These are phyloP conservation scores for Misgurnus mizolepis DNA, from an alignment of 2,113 vertebrate species.

Conservation along the genomic window DNA sequence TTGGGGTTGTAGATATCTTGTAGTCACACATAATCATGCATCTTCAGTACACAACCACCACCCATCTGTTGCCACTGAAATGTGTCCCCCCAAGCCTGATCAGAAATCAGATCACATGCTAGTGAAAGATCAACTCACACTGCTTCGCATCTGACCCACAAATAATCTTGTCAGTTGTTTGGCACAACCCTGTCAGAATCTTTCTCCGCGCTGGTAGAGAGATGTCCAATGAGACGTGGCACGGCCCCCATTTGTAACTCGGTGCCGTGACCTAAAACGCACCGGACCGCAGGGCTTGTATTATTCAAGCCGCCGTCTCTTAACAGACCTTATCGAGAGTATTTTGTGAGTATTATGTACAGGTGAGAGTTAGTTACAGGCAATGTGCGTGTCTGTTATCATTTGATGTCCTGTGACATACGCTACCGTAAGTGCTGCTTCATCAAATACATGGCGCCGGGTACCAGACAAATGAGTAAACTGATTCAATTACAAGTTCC, in stretches of 20 bases:
- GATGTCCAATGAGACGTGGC: constrained; percentile 31
- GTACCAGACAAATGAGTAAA: not conserved
- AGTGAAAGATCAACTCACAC: constrained; percentile 25
- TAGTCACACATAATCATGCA: not conserved
- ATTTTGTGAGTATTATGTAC: constrained; percentile 1
- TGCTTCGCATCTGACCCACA: constrained; percentile 26
- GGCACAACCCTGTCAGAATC: constrained; percentile 44
- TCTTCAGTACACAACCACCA: not conserved
- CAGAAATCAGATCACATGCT: not conserved
- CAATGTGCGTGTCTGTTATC: not conserved
- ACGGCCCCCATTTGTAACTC: constrained; percentile 41
- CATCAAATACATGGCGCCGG: not conserved
- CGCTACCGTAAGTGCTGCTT: not conserved
- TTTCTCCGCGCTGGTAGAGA: constrained; percentile 30
- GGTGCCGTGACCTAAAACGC: not conserved
- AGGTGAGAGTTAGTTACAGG: not conserved
- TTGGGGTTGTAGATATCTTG: too few species aligned
- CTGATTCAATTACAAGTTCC: not conserved
- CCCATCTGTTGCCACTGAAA: too few species aligned
- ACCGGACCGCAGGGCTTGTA: not conserved
- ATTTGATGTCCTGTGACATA: not conserved
- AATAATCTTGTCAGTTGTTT: constrained; percentile 52
- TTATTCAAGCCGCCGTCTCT: not conserved
- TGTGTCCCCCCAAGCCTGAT: not conserved
- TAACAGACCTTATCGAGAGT: constrained; percentile 4